Percentiles rank a stretch among this genome's conserved stretches.
Evolutionary conservation across 2,888 invertebrate genomes (phyloP).

Genomic region (Eudasyphora cyanicolor): DNA sequence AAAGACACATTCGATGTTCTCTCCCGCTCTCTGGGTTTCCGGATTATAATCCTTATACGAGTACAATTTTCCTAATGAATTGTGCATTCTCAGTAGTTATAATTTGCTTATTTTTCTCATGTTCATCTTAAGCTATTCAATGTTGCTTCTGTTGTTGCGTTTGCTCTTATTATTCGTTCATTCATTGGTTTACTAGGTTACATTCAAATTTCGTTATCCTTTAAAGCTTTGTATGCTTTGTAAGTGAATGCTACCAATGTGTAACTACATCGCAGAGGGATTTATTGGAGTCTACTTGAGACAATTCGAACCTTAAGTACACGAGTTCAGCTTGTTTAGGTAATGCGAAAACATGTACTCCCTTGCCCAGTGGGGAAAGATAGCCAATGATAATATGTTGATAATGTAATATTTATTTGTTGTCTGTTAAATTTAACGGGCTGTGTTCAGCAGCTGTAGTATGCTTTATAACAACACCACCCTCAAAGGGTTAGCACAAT

Average conservation of each 20-base stretch:
- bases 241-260: neutral
- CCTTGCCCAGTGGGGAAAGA: neutral
- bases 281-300: neutral
- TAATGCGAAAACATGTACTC: neutral
- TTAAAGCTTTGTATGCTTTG: neutral
- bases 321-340: neutral
- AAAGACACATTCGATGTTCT: neutral
- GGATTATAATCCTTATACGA: slow-evolving; percentile 41
- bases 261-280: neutral
- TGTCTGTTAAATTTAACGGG: too few relatives aligned
- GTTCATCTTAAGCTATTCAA: neutral
- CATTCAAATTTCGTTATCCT: neutral
- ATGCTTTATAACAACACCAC: too few relatives aligned
- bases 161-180: neutral
- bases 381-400: neutral
- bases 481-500: too few relatives aligned
- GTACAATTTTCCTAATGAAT: slow-evolving; percentile 45
- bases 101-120: slow-evolving; percentile 24
- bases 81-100: slow-evolving; percentile 38
- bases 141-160: neutral
- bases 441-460: too few relatives aligned
- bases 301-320: neutral
- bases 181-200: neutral
- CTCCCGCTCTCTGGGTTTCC: neutral
- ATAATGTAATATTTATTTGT: too few relatives aligned